phyloP scores from a whole-genome alignment of 2,888 invertebrate species.

The Entomobrya proxima region DNA sequence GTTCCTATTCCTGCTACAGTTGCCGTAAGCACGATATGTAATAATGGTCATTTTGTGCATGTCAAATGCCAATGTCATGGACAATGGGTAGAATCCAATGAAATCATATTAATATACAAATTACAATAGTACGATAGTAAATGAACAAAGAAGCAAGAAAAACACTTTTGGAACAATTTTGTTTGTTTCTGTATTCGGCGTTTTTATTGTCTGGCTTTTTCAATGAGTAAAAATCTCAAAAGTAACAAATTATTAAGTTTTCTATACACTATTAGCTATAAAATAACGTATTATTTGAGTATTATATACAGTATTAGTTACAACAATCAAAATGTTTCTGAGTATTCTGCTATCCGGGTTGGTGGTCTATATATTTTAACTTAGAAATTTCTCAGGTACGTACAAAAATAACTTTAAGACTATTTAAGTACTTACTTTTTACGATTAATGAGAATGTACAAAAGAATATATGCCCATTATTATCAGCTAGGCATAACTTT shows the following conservation, averaged over 20 bases:
- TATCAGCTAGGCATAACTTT: not conserved
- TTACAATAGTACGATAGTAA: no score
- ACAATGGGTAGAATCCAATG: not conserved
- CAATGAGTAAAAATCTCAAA: not conserved
- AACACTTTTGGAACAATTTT: not conserved
- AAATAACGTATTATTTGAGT: not conserved
- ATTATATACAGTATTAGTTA: conserved; percentile 16
- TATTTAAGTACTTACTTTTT: conserved; percentile 13
- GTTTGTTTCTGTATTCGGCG: not conserved
- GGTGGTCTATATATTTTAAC: not conserved
- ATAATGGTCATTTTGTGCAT: not conserved
- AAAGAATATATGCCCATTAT: no score
- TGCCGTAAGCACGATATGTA: not conserved
- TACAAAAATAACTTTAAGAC: conserved; percentile 42
- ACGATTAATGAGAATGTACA: no score
- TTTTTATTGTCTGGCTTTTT: not conserved
- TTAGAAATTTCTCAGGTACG: conserved; percentile 23
- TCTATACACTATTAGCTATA: not conserved
- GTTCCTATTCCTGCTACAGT: not conserved
- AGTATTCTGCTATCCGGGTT: conserved; percentile 1
- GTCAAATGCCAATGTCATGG: not conserved
- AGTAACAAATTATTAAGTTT: not conserved
- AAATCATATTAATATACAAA: no score
- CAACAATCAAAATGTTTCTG: not conserved
- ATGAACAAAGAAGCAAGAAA: not conserved